Evolutionary conservation across 2,113 vertebrate species (phyloP).

Genomic region (Pedionomus torquatus): DNA sequence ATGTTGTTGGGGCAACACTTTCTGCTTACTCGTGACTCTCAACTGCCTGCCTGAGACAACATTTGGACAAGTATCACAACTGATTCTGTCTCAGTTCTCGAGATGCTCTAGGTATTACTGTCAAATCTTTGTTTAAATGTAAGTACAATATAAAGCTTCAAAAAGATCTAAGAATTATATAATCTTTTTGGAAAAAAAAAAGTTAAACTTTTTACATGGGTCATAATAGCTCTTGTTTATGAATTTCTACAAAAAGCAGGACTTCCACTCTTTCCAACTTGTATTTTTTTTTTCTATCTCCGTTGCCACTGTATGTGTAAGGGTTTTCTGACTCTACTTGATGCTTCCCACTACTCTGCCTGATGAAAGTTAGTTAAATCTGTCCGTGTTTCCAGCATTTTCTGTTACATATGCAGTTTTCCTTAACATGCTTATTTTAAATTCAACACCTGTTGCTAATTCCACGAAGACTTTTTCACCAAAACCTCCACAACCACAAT

Average conservation of each 20-base stretch:
- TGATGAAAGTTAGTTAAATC: neutral
- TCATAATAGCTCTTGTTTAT: neutral
- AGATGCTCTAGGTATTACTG: neutral
- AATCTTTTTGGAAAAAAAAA: neutral
- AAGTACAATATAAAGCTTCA: neutral
- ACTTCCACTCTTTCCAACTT: neutral
- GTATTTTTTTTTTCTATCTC: neutral
- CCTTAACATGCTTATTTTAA: neutral
- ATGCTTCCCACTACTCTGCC: fast-evolving
- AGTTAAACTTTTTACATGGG: neutral
- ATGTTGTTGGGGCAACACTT: neutral
- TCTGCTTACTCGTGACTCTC: neutral
- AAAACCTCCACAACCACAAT: neutral
- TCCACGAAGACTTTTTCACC: neutral
- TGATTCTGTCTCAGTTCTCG: neutral
- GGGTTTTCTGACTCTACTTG: neutral
- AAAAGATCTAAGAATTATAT: neutral
- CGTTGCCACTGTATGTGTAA: neutral
- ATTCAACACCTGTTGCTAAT: neutral
- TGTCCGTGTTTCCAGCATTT: neutral
- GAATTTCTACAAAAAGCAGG: neutral
- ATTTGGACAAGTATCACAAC: neutral
- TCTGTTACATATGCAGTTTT: neutral
- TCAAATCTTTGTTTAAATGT: neutral
- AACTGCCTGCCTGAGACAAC: neutral